Base-by-base conservation (phyloP, 2,113 vertebrate species). In the Phyllostomus discolor region DNA sequence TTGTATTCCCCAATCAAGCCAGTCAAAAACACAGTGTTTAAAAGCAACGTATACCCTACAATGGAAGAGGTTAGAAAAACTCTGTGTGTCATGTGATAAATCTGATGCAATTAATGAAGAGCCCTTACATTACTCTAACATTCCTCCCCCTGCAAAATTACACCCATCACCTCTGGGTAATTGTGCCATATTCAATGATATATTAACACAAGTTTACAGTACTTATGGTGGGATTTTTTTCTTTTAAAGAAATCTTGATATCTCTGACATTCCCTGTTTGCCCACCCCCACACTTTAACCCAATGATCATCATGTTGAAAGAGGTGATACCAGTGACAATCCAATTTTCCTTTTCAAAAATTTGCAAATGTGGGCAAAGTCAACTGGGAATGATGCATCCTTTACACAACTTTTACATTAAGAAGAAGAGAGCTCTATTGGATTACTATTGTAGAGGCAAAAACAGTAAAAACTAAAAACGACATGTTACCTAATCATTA, bases 401-500 rank as follows among this genome's bases (percentile, higher is more conserved):
- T 54, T 66, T 64, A 90, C 75, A 59, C 72, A 97, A 96, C 67
- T 82, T 92, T 82, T 89, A 82, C 75, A 62, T 96, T 95, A 95
- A 95, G 57, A 92, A 76, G 97, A 97, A 97, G 86, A n/a, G 90
- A 19, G 59, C 83, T 66, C n/a, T 97, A 98, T 94, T 97, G 97
- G 80, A 97, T 97, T 96, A 98, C 46, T 9, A 89, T 26, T 26
- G 5, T 41, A 93, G 78, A 80, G 14, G 88, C 95, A 92, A 81
- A 95, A 62, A 46, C 2, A 85, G 46, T 94, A 88, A 97, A 98
- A 98, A 96, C 59, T 62, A 88, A 96, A 97, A 97, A 94, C 92
- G 97, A 91, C 90, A 95, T 10, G 7, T 98, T 97, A 97, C 75
- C 94, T 97, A 95, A 98, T 97, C 79, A 93, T 98, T 97, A 91